Evolutionary conservation across 1,140 invertebrate genomes (phyloP), one percentile per base, ranked within the genome.

Genomic region (Plodia interpunctella): DNA sequence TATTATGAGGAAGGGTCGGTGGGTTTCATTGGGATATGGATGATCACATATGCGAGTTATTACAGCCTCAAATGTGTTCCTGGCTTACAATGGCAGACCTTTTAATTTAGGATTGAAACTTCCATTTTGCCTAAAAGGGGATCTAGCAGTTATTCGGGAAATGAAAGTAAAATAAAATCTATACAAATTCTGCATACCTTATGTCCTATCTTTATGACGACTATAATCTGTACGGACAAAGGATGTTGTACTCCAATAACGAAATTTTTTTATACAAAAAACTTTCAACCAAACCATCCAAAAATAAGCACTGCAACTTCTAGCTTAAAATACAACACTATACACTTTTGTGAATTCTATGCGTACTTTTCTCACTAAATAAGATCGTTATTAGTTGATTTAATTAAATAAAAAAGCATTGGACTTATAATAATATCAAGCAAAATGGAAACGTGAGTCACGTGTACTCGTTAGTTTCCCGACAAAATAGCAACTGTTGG

Each of bases 41-140:
- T 65, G 66, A 63, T 63, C 66, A 65, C 72, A 72, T 70, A 59
- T 68, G 63, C 69, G 57, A 70, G 68, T 70, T 71, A 66, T 72
- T 60, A 63, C 65, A 50, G 49, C 59, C 60, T 30, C 53, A 59
- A 59, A 63, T 53, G 54, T 49, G 35, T 19, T 20, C 20, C 38
- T 49, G 55, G 54, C 17, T 20, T 21, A 62, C 55, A 65, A 55
- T 59, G 63, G n/a, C 13, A 55, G 55, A 61, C 59, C 59, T 60
- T 65, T 65, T 59, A 65, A 56, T 65, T 59, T 61, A 65, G 32
- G 57, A 59, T 28, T 51, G 20, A 32, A 65, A 56, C 44, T 57
- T 49, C 52, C 52, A 65, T 64, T 44, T 64, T 49, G 21, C 32
- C 49, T 49, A 64, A 53, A 57, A 60, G 55, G 62, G 57, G 30